Evolutionary conservation across 2,888 invertebrate species (phyloP).

Genomic region (Branchinecta sandiegonensis): DNA sequence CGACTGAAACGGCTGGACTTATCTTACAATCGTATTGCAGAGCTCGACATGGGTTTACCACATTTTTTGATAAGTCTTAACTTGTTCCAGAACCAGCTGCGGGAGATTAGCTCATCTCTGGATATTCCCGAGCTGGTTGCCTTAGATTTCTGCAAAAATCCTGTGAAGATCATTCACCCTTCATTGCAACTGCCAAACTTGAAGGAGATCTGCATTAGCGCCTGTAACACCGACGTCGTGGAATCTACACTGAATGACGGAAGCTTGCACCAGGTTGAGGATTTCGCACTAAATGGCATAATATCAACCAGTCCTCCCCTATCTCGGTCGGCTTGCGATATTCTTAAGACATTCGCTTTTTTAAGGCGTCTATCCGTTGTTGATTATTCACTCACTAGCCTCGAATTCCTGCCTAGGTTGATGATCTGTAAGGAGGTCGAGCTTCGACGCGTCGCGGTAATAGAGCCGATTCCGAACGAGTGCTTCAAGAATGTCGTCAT

Average conservation of each 20-base stretch:
- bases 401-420: not conserved
- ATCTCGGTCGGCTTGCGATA: not conserved
- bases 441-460: not conserved
- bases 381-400: not conserved
- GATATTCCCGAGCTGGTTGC: not conserved
- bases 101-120: not conserved
- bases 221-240: not conserved
- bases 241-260: not conserved
- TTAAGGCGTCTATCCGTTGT: not conserved
- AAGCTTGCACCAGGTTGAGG: not conserved
- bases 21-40: not conserved
- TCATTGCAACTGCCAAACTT: not conserved
- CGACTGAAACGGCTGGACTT: not conserved
- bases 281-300: not conserved
- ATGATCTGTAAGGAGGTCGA: not conserved
- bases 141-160: slow-evolving; percentile 8
- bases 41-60: not conserved
- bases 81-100: not conserved
- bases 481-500: not conserved
- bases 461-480: not conserved
- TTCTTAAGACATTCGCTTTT: not conserved
- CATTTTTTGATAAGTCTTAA: not conserved
- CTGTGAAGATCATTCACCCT: not conserved
- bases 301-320: not conserved
- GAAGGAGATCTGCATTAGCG: not conserved